Evolutionary conservation across 2,797 vertebrate species (phyloP).

Genomic region (Diplodus puntazzo): DNA sequence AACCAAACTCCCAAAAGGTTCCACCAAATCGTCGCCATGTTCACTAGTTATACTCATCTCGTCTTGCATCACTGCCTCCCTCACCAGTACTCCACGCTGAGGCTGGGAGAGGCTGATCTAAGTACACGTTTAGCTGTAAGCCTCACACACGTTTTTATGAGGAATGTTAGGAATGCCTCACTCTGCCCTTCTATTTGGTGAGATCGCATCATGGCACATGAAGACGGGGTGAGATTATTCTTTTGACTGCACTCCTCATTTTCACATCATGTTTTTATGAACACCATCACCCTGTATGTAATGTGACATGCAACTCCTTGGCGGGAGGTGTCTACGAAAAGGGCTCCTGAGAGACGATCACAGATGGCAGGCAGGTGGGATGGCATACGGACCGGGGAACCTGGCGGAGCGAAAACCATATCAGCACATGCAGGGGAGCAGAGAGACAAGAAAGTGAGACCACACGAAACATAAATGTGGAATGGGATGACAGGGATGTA

Average conservation of each 20-base stretch:
- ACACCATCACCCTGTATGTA: constrained; percentile 8
- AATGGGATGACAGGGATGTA: background rate
- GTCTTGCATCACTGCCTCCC: background rate
- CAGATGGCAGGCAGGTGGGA: constrained; percentile 65
- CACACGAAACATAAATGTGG: constrained; percentile 7
- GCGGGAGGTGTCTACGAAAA: constrained; percentile 56
- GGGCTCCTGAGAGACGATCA: constrained; percentile 43
- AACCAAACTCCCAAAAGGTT: background rate
- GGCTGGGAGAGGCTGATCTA: constrained; percentile 19
- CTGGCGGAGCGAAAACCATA: constrained; percentile 31
- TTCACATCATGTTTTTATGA: constrained; percentile 29
- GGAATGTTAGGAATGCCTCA: constrained; percentile 75
- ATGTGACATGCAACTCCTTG: constrained; percentile 28
- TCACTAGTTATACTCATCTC: background rate
- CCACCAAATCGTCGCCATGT: background rate
- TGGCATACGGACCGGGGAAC: constrained; percentile 33
- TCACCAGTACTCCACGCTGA: constrained; percentile 28
- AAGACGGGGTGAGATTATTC: constrained; percentile 24
- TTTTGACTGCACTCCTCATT: constrained; percentile 28
- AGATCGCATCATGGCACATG: constrained; percentile 45
- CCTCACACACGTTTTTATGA: constrained; percentile 46
- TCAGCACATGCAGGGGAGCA: constrained; percentile 27
- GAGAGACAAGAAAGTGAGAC: constrained; percentile 14
- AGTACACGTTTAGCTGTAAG: constrained; percentile 22
- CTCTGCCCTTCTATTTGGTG: constrained; percentile 51